A percentile compares a stretch with the other conserved stretches of the same genome.
phyloP scores from a whole-genome alignment of 1,140 invertebrate genomes.

The Pogonomyrmex californicus region DNA sequence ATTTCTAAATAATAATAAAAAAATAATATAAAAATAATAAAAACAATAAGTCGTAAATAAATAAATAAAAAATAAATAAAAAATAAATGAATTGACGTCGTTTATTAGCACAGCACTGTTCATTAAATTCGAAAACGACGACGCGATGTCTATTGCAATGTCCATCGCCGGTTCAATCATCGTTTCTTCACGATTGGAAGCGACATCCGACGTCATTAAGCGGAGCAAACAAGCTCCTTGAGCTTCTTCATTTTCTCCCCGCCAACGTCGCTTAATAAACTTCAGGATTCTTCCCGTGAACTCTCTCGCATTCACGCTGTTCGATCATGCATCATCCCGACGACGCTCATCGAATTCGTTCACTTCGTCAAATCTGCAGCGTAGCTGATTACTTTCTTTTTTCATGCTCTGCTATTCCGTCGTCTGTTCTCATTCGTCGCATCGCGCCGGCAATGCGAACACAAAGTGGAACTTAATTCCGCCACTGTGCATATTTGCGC shows the following conservation, averaged over 20 bases:
- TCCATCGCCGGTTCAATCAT: conserved; percentile 27
- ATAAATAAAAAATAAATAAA: background rate
- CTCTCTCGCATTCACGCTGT: conserved; percentile 32
- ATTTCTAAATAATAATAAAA: background rate
- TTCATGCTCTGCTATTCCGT: background rate
- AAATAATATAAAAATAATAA: background rate
- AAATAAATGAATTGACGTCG: background rate
- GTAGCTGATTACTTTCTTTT: conserved; percentile 39
- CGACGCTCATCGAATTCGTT: background rate
- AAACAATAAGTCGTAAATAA: background rate
- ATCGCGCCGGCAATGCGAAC: background rate
- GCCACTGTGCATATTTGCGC: conserved; percentile 23
- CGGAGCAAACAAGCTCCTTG: conserved; percentile 48
- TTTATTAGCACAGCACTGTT: conserved; percentile 33
- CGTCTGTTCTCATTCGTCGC: conserved; percentile 11
- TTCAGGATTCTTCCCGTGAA: conserved; percentile 20
- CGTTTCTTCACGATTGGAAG: conserved; percentile 5
- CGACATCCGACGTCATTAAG: conserved; percentile 42
- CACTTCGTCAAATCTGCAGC: background rate
- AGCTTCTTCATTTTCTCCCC: conserved; percentile 53
- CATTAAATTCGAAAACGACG: conserved; percentile 39
- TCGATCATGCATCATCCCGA: conserved; percentile 46
- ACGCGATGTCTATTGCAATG: conserved; percentile 7
- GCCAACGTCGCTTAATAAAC: conserved; percentile 50
- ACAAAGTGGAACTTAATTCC: conserved; percentile 48